Conservation (phyloP, 2,888 invertebrate species). For the Pycnomerus fuliginosus region DNA sequence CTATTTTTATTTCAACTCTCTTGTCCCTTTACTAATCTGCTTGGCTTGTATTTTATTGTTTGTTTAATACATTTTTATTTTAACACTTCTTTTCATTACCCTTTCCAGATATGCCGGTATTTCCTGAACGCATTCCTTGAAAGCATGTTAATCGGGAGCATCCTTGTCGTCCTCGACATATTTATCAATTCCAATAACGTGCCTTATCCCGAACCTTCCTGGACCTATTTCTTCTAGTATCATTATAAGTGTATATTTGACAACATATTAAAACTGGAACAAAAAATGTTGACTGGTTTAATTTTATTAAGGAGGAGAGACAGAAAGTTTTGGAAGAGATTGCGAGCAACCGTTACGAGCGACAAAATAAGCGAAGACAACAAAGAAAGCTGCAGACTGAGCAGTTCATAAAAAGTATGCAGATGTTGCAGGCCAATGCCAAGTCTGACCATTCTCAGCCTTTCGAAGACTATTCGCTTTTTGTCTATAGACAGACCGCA, state of each 20-base stretch:
- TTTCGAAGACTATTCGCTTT: slow-evolving; percentile 81
- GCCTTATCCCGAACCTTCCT: slow-evolving; percentile 1
- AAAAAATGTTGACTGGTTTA: no score
- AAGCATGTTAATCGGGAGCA: slow-evolving; percentile 36
- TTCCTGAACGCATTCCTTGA: slow-evolving; percentile 39
- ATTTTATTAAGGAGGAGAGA: slow-evolving; percentile 74
- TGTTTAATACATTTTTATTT: no score
- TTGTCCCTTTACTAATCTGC: no score
- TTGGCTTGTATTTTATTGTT: no score
- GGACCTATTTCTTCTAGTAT: no score
- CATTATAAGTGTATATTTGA: no score
- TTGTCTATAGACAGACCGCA: slow-evolving; percentile 82
- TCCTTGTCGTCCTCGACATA: slow-evolving; percentile 8
- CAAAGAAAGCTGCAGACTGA: slow-evolving; percentile 75
- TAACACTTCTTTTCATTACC: slow-evolving; percentile 4
- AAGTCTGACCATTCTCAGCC: slow-evolving; percentile 63
- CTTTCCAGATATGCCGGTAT: slow-evolving; percentile 39
- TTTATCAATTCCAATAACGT: slow-evolving; percentile 8
- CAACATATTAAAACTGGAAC: no score
- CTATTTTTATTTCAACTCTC: no score
- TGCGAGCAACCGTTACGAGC: slow-evolving; percentile 65
- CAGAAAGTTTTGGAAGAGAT: slow-evolving; percentile 75
- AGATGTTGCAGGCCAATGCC: slow-evolving; percentile 79
- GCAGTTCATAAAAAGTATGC: slow-evolving; percentile 81
- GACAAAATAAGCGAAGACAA: slow-evolving; percentile 62